Evolutionary conservation across 2,113 vertebrate genomes (phyloP).

Genomic region (Acanthochromis polyacanthus): DNA sequence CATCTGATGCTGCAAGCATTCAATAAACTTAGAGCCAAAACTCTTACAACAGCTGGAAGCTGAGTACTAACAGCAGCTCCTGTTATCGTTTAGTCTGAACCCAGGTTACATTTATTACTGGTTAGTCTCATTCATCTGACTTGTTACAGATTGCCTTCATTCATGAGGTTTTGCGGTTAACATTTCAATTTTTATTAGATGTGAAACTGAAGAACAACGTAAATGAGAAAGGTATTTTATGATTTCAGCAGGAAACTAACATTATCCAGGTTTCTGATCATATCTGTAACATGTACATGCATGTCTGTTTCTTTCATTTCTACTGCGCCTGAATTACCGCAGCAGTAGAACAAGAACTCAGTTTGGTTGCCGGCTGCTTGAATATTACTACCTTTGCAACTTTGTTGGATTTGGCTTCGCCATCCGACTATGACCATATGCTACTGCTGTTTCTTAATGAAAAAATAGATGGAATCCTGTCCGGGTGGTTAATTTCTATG

Average conservation of each 20-base stretch:
- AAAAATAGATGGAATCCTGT: constrained; percentile 26
- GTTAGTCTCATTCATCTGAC: too few species aligned
- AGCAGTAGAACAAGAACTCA: neutral
- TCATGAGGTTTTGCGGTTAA: too few species aligned
- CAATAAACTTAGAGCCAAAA: too few species aligned
- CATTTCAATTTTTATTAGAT: too few species aligned
- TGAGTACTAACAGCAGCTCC: too few species aligned
- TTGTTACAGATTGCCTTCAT: too few species aligned
- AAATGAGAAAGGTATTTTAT: too few species aligned
- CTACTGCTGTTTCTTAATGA: constrained; percentile 29
- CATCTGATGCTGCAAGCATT: too few species aligned
- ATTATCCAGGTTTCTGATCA: neutral
- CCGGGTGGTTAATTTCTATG: neutral
- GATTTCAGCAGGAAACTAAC: neutral
- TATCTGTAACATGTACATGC: neutral
- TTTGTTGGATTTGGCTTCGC: constrained; percentile 34
- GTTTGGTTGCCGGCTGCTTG: constrained; percentile 10
- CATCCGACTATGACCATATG: neutral
- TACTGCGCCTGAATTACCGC: neutral
- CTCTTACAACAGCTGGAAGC: too few species aligned
- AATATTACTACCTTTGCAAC: neutral
- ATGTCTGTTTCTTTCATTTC: neutral
- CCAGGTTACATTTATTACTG: too few species aligned
- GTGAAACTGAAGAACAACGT: too few species aligned
- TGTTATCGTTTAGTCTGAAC: too few species aligned